Percentiles rank a stretch among this genome's conserved stretches.
Conservation (phyloP, 2,888 invertebrate genomes). For the Trichogramma evanescens region DNA sequence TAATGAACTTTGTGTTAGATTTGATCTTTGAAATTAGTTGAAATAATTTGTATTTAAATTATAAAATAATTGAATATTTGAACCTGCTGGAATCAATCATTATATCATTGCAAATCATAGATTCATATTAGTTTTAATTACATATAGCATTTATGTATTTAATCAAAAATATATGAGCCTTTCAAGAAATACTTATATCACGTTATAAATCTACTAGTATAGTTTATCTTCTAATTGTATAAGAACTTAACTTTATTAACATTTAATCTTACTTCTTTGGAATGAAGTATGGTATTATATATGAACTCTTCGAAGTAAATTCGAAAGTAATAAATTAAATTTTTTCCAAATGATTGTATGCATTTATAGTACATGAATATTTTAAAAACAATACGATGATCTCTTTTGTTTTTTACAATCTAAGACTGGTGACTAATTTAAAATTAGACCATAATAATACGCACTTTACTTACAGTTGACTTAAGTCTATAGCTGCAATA, state of each 20-base stretch:
- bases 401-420: slow-evolving; percentile 8
- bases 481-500: background rate
- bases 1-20: background rate
- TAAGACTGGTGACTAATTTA: slow-evolving; percentile 1
- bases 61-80: background rate
- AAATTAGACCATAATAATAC: background rate
- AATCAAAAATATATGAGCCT: background rate
- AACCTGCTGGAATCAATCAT: background rate
- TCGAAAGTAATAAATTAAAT: too few relatives aligned
- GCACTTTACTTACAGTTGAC: slow-evolving; percentile 3
- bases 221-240: slow-evolving; percentile 11
- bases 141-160: background rate
- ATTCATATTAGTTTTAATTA: background rate
- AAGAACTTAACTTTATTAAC: too few relatives aligned
- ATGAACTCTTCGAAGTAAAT: too few relatives aligned
- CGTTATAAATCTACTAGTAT: slow-evolving; percentile 14
- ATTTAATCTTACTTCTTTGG: too few relatives aligned
- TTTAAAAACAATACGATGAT: slow-evolving; percentile 7
- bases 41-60: background rate
- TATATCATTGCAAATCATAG: background rate
- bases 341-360: background rate
- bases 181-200: slow-evolving; percentile 14
- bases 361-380: slow-evolving; percentile 5
- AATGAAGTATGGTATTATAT: too few relatives aligned
- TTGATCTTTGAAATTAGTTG: background rate